phyloP scores from a whole-genome alignment of 2,888 invertebrate genomes.

The Ypsolopha sequella region DNA sequence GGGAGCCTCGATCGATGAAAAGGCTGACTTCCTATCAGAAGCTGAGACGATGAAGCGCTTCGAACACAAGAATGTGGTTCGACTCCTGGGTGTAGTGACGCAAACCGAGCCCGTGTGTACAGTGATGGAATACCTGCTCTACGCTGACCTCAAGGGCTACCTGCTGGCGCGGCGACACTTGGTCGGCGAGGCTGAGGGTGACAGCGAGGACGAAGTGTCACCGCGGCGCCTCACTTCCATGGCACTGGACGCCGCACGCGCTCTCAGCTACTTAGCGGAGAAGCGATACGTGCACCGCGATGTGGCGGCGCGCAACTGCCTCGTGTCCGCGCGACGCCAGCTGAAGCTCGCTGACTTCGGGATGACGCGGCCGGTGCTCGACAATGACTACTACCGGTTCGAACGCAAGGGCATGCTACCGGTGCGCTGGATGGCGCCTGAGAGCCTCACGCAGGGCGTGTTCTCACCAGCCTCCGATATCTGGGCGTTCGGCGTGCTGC shows the following conservation, averaged over 20 bases:
- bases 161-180: slow-evolving; percentile 87
- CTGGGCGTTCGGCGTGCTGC: slow-evolving; percentile 90
- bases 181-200: slow-evolving; percentile 76
- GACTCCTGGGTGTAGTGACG: slow-evolving; percentile 87
- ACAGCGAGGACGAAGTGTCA: slow-evolving; percentile 73
- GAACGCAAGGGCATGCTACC: slow-evolving; percentile 90
- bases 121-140: slow-evolving; percentile 95
- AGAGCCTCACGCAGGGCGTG: slow-evolving; percentile 83
- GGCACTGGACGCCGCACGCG: slow-evolving; percentile 90
- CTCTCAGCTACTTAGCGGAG: slow-evolving; percentile 86
- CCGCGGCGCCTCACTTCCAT: slow-evolving; percentile 84
- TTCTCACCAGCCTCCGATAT: slow-evolving; percentile 91
- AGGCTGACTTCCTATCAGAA: slow-evolving; percentile 91
- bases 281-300: slow-evolving; percentile 92
- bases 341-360: slow-evolving; percentile 92
- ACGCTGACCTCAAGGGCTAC: slow-evolving; percentile 92
- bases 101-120: slow-evolving; percentile 90
- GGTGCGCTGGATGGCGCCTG: slow-evolving; percentile 95
- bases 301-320: slow-evolving; percentile 83
- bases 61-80: slow-evolving; percentile 90
- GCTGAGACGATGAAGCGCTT: slow-evolving; percentile 96
- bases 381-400: slow-evolving; percentile 91
- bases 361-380: slow-evolving; percentile 90
- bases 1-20: slow-evolving; percentile 86
- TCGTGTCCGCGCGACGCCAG: slow-evolving; percentile 79